These are phyloP conservation scores for Andrena dorsata DNA, from an alignment of 2,888 invertebrate species.

Conservation along the genomic window DNA sequence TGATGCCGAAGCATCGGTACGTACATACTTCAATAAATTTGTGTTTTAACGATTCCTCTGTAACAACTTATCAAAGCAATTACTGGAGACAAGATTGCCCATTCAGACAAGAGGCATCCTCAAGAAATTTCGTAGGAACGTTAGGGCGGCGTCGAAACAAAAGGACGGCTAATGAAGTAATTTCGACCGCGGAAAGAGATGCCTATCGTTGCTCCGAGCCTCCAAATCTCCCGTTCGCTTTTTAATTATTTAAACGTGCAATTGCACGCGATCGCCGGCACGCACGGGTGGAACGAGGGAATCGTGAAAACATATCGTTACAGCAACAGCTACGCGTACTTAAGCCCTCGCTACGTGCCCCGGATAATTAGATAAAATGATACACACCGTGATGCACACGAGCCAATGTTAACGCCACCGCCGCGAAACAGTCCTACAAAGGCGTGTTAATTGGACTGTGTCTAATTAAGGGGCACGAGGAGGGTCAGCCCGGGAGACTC, in stretches of 20 bases:
- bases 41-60: no score
- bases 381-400: conserved; percentile 44
- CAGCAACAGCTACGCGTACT: conserved; percentile 44
- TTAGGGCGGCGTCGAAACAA: not conserved
- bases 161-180: conserved; percentile 34
- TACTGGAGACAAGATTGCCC: no score
- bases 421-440: conserved; percentile 16
- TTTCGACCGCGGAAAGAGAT: conserved; percentile 29
- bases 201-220: conserved; percentile 26
- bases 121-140: not conserved
- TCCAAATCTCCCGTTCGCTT: conserved; percentile 36
- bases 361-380: conserved; percentile 64
- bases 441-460: conserved; percentile 61
- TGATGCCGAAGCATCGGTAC: no score
- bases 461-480: conserved; percentile 50
- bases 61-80: no score
- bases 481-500: not conserved
- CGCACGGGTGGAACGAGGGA: conserved; percentile 35
- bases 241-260: conserved; percentile 59
- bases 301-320: conserved; percentile 61
- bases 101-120: no score
- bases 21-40: no score
- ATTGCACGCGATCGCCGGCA: conserved; percentile 47
- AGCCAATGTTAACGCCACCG: conserved; percentile 37
- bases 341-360: conserved; percentile 41